A percentile compares a stretch with the other conserved stretches of the same genome.
phyloP scores from a whole-genome alignment of 2,113 vertebrate genomes.

The Condylura cristata region DNA sequence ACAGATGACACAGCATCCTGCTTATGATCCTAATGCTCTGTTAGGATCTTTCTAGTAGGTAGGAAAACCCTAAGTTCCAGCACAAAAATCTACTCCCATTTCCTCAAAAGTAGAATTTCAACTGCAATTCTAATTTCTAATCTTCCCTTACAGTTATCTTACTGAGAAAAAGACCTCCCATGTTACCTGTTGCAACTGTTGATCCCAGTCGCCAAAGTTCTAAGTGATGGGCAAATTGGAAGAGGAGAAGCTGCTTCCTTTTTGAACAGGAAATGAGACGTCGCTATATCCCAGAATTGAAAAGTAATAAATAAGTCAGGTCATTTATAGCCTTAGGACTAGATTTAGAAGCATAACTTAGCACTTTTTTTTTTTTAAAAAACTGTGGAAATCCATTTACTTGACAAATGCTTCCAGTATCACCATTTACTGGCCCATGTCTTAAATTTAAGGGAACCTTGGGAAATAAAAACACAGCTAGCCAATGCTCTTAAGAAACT shows the following conservation, averaged over 20 bases:
- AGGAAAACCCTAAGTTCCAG: neutral
- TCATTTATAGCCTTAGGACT: neutral
- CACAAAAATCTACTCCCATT: neutral
- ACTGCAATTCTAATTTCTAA: neutral
- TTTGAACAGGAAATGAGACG: constrained; percentile 93
- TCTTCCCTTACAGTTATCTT: neutral
- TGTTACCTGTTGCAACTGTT: constrained; percentile 88
- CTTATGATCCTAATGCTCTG: neutral
- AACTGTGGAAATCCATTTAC: constrained; percentile 22
- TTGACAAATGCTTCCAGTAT: neutral
- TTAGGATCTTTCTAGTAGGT: neutral
- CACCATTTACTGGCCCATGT: neutral
- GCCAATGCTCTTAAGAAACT: neutral
- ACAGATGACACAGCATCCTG: neutral
- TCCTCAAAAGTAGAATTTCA: constrained; percentile 18
- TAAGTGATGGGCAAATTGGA: constrained; percentile 94
- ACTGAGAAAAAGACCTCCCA: neutral
- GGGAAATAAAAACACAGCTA: constrained; percentile 23
- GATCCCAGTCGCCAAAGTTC: constrained; percentile 96
- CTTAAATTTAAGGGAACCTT: neutral
- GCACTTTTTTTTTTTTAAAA: neutral
- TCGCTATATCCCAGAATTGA: constrained; percentile 82
- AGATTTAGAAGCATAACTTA: neutral
- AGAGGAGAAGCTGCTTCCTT: constrained; percentile 92
- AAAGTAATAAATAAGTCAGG: neutral